Conservation (phyloP, 2,888 invertebrate species). For the Sarcophaga rosellei region DNA sequence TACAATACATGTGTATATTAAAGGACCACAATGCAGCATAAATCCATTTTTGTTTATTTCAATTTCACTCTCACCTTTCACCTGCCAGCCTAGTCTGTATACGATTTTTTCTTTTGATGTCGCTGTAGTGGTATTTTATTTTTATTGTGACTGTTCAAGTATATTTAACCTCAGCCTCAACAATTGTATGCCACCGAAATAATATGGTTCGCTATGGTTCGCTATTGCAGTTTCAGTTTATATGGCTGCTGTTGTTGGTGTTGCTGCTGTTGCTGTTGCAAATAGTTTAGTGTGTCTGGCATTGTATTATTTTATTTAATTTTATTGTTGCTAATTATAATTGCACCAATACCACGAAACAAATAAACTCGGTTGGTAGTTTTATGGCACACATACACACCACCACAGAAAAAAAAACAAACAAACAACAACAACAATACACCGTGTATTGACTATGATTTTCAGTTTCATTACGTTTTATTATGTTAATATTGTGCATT, state of each 20-base stretch:
- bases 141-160: too few relatives aligned
- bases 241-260: neutral
- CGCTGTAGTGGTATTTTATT: too few relatives aligned
- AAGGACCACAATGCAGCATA: too few relatives aligned
- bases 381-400: neutral
- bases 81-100: too few relatives aligned
- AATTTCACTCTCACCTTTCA: too few relatives aligned
- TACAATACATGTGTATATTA: too few relatives aligned
- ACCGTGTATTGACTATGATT: neutral
- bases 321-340: conserved; percentile 47
- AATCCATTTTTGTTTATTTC: too few relatives aligned
- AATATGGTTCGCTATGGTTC: too few relatives aligned
- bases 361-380: conserved; percentile 20
- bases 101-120: too few relatives aligned
- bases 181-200: too few relatives aligned
- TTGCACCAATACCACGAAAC: conserved; percentile 21
- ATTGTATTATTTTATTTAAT: conserved; percentile 15
- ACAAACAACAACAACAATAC: neutral
- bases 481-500: neutral
- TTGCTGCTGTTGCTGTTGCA: neutral
- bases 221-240: too few relatives aligned
- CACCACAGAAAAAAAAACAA: neutral
- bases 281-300: neutral
- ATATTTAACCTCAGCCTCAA: neutral
- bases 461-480: neutral